Base-by-base conservation (phyloP, 2,797 vertebrate species). In the Sebastes oblongus region DNA sequence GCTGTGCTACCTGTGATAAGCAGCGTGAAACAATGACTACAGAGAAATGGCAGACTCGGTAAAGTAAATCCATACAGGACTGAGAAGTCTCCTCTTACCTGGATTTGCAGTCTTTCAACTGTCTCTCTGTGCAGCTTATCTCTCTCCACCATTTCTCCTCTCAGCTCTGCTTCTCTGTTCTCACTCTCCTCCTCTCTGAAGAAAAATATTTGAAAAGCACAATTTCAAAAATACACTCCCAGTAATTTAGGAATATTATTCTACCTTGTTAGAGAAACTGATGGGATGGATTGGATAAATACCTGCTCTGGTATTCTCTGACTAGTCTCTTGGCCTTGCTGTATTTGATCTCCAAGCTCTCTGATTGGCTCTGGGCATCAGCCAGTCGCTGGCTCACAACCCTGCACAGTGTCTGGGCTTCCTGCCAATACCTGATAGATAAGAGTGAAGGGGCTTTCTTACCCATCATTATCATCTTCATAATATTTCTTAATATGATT, bases 291-390 rank as follows among this genome's bases (percentile, higher is more conserved):
- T 32, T 56, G 25, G 52, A 72, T 6, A 86, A 91, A 92, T 92
- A 98, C 97, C 97, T 97, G 89, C 93, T 95, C 81, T 98, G 96
- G 91, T 96, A 96, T 81, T 97, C 96, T 92, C 97, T 96, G 84
- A 98, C 92, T 83, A 97, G 91, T 75, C 95, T 96, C 90, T 97
- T 97, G 72, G 97, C 96, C 78, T 97, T 97, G 87, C 32, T 95
- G 91, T 98, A 98, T 91, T 97, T 97, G 80, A 96, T 96, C 91
- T 98, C 97, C 89, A 98, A 91, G 69, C 91, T 94, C 85, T 98
- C 97, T 9, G 96, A 96, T 80, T 98, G 97, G 86, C 95, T 95
- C 93, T 98, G 97, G 67, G 97, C 96, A 89, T 98, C 97, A 52
- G 96, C 96, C 83, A 98, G 93, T 85, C 96, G 95, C 83, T 98